Base-by-base conservation (phyloP, 2,113 vertebrate genomes). In the Python bivittatus region DNA sequence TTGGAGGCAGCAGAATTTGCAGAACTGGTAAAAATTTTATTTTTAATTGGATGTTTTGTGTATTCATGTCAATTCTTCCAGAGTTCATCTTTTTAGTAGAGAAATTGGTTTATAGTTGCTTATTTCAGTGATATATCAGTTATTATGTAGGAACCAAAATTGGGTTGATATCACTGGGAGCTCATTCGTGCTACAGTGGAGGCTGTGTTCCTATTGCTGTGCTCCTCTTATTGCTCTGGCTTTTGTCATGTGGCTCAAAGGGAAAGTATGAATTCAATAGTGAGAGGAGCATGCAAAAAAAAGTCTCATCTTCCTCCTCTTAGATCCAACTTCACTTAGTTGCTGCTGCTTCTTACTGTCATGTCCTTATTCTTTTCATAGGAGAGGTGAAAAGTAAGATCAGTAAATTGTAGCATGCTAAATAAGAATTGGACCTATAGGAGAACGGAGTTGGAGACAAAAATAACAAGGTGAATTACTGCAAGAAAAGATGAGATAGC, bases 1-100 rank as follows among this genome's bases (percentile, higher is more conserved):
- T 98, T 99, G 93, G 99, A 99, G 96, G 98, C 99, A 0, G 98
- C 98, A 86, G 99, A 99, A 95, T 99, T 99, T 97, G 98, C 97
- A 96, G 99, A 99, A 96, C 98, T 99, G 98, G 99, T 99, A 96
- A 98, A 91, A 0, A 2, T 27, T 85, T 89, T 25, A 3, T 57
- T 94, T 93, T 91, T 91, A 38, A 27, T 42, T 88, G 88, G 53
- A 17, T 79, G 88, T 9, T 12, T 4, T 68, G 3, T 83, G 86
- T 29, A 53, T 60, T 48, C 94, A 25, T 88, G 13, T 42, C 85
- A 33, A 1, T 38, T 38, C 12, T 53, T 53, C 89, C 7, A 56
- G 23, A 86, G 56, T 13, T 56, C 29, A 52, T n/a, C 38, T 52
- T 25, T 44, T 91, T 8, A 48, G 29, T 83, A 52, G 27, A 12